phyloP scores from a whole-genome alignment of 1,140 invertebrate genomes.

The Drosophila equinoxialis region DNA sequence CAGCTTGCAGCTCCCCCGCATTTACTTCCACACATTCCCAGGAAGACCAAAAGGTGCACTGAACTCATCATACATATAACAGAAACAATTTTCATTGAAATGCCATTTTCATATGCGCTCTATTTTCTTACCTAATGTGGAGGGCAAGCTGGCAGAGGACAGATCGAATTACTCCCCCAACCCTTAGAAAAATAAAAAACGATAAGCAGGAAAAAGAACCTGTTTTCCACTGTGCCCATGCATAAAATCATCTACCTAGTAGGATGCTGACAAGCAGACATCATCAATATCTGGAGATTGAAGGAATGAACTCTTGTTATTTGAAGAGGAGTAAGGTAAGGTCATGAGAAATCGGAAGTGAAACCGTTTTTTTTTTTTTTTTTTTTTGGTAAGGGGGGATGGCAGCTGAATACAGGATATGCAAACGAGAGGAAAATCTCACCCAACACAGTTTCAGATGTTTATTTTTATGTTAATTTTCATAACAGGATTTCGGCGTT shows the following conservation, averaged over 20 bases:
- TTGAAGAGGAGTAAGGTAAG: conserved; percentile 1
- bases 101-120: conserved; percentile 67
- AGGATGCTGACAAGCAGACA: conserved; percentile 65
- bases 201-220: conserved; percentile 69
- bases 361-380: conserved; percentile 47
- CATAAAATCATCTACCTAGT: conserved; percentile 27
- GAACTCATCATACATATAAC: conserved; percentile 37
- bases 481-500: conserved; percentile 39
- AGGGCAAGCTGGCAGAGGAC: conserved; percentile 12
- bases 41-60: conserved; percentile 38
- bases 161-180: conserved; percentile 62
- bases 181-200: conserved; percentile 30
- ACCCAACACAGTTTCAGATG: conserved; percentile 37
- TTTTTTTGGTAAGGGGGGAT: neutral
- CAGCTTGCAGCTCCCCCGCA: conserved; percentile 31
- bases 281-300: conserved; percentile 43
- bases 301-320: conserved; percentile 35
- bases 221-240: conserved; percentile 46
- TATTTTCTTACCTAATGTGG: conserved; percentile 52
- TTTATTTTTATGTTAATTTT: conserved; percentile 79
- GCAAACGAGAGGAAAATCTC: conserved; percentile 27
- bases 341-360: conserved; percentile 80
- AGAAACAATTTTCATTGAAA: conserved; percentile 45
- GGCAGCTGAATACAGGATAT: conserved; percentile 58
- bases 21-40: conserved; percentile 23